A percentile compares a stretch with the other conserved stretches of the same genome.
phyloP scores from a whole-genome alignment of 1,140 invertebrate genomes.

The Drosophila asahinai region DNA sequence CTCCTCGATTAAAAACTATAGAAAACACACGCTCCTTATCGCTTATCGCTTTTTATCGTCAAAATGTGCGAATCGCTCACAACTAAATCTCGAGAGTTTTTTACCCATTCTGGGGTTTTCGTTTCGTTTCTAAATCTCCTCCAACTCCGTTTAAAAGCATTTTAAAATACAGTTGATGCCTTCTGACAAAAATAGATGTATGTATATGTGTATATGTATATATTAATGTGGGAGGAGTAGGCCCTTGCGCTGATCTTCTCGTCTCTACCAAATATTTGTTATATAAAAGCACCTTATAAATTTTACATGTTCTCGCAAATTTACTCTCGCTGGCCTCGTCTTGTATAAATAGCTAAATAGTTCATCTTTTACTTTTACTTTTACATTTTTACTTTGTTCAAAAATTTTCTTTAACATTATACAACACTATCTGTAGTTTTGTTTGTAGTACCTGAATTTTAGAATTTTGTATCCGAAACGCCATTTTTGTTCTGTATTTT shows the following conservation, averaged over 20 bases:
- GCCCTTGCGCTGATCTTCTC: slow-evolving; percentile 44
- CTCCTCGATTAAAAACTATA: slow-evolving; percentile 73
- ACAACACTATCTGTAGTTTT: slow-evolving; percentile 77
- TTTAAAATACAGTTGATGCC: slow-evolving; percentile 71
- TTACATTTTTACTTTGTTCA: slow-evolving; percentile 52
- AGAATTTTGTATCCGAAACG: slow-evolving; percentile 85
- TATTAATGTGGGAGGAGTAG: slow-evolving; percentile 43
- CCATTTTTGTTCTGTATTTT: slow-evolving; percentile 67
- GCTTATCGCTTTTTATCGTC: slow-evolving; percentile 7
- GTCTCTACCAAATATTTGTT: slow-evolving; percentile 50
- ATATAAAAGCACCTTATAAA: slow-evolving; percentile 82
- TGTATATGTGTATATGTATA: slow-evolving; percentile 31
- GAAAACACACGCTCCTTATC: slow-evolving; percentile 46
- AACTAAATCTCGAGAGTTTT: slow-evolving; percentile 60
- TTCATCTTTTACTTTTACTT: slow-evolving; percentile 33
- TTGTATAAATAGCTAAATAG: slow-evolving; percentile 78
- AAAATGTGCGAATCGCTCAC: slow-evolving; percentile 65
- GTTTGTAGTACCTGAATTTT: slow-evolving; percentile 84
- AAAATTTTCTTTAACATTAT: slow-evolving; percentile 79
- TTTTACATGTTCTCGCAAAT: slow-evolving; percentile 62
- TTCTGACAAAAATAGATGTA: slow-evolving; percentile 65
- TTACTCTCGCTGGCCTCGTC: slow-evolving; percentile 42
- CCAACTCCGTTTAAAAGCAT: slow-evolving; percentile 61
- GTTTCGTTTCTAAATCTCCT: slow-evolving; percentile 43
- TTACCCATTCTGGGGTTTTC: slow-evolving; percentile 31